These are phyloP conservation scores for Sycon ciliatum DNA, from an alignment of 37 sponge, comb jelly and placozoan genomes.

Conservation along the genomic window DNA sequence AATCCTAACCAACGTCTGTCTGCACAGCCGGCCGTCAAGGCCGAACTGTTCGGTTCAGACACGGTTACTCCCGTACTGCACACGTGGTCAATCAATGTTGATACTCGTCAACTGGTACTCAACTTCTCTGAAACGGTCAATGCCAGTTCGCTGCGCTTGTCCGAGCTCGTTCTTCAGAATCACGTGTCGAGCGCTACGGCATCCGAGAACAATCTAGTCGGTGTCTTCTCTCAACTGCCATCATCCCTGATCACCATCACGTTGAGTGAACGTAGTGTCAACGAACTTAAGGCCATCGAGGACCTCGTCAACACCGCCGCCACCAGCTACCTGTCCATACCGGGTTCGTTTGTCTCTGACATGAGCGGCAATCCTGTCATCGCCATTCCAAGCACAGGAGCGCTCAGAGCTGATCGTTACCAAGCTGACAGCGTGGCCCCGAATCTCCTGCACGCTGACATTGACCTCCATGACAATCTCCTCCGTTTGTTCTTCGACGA, in stretches of 20 bases:
- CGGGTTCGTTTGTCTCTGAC: constrained; percentile 11
- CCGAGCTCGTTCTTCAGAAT: neutral
- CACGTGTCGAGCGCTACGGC: neutral
- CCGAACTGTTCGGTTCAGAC: neutral
- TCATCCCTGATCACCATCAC: neutral
- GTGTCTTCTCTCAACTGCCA: neutral
- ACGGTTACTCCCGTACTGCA: constrained; percentile 40
- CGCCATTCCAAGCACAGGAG: constrained; percentile 15
- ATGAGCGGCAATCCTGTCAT: constrained; percentile 11
- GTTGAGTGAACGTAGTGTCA: neutral
- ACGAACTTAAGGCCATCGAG: constrained; percentile 2
- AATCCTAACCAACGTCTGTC: constrained; percentile 24
- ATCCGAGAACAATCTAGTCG: neutral
- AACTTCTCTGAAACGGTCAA: constrained; percentile 73
- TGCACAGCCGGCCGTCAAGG: neutral
- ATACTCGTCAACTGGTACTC: constrained; percentile 36
- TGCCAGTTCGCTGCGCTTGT: neutral
- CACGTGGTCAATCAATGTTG: constrained; percentile 43
- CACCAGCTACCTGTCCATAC: neutral
- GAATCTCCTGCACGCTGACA: neutral
- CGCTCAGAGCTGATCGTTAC: neutral
- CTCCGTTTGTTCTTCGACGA: constrained; percentile 20
- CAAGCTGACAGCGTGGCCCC: constrained; percentile 17
- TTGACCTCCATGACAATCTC: constrained; percentile 1
- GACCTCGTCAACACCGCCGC: neutral